Base-by-base conservation (phyloP, 2,797 vertebrate species). In the Hydrocynus forskahlii region DNA sequence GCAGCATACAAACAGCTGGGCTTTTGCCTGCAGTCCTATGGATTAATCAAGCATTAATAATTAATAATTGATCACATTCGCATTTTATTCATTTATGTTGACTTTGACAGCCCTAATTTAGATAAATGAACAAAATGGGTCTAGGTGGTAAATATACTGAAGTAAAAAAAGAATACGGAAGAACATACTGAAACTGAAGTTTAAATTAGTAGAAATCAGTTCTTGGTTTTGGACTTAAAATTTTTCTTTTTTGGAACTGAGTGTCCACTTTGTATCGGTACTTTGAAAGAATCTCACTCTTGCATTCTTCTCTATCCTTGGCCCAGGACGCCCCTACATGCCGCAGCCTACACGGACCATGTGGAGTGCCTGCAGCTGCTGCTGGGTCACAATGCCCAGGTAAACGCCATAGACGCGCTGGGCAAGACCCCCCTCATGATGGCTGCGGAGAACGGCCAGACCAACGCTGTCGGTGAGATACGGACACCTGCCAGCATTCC, bases 381-480 rank as follows among this genome's bases (percentile, higher is more conserved):
- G 85, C 96, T 99, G 88, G 96, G 97, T 86, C 97, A 98, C 92
- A 97, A 96, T 14, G 96, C 97, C 88, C 97, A 98, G 91, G 97
- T 98, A 84, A 99, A 99, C 81, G 89, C 94, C 84, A 91, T 95
- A 29, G 98, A 99, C 85, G 90, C 94, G 52, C 94, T 95, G 70
- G 97, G 98, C 81, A 99, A 97, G 87, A 99, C 97, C 1, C 95
- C 98, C 17, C 95, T 99, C 81, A 99, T 99, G 97, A 98, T 98
- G 97, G 97, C 98, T 23, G 96, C 97, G 76, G 95, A 97, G 85
- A 97, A 97, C 2, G 98, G 98, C 78, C 98, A 98, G 86, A 97
- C 97, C 0, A 98, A 97, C 52, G 95, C 97, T 80, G 97, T 99
- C 85, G 98, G 97, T 99, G 94, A 87, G 94, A 92, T 14, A 5